Conservation (phyloP, 2,113 vertebrate species). For the Calyptommatus sinebrachiatus region DNA sequence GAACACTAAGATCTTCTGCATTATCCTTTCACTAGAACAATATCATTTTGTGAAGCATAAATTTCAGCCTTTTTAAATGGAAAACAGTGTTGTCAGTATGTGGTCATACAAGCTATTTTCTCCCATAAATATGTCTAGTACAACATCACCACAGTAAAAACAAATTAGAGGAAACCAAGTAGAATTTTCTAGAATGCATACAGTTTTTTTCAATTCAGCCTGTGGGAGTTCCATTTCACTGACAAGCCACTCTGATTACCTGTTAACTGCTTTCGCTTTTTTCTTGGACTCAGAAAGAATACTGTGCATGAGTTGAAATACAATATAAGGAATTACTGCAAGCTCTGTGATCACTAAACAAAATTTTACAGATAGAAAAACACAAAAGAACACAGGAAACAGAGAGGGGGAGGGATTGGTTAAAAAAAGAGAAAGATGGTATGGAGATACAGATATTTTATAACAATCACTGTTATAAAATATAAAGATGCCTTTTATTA, state of each 20-base stretch:
- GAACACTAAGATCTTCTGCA: too few relatives aligned
- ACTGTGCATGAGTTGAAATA: neutral
- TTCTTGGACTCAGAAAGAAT: neutral
- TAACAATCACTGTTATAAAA: too few relatives aligned
- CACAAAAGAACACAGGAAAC: too few relatives aligned
- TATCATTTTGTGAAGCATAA: too few relatives aligned
- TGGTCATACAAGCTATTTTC: neutral
- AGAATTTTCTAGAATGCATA: neutral
- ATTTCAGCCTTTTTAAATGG: too few relatives aligned
- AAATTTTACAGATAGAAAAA: neutral
- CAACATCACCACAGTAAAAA: neutral
- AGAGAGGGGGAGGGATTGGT: too few relatives aligned
- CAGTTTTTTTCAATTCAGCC: neutral
- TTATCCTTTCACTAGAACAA: too few relatives aligned
- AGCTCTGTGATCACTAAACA: neutral
- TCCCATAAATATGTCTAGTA: neutral
- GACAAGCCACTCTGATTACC: neutral
- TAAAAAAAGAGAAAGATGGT: too few relatives aligned
- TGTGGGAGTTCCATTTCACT: neutral
- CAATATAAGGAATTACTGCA: neutral
- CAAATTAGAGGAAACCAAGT: neutral
- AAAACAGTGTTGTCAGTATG: neutral
- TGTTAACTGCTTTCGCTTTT: neutral
- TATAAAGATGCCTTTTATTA: too few relatives aligned
- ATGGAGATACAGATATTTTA: too few relatives aligned